Base-by-base conservation (phyloP, 92 coral and sea anemone genomes). In the Epizoanthus fatuus region DNA sequence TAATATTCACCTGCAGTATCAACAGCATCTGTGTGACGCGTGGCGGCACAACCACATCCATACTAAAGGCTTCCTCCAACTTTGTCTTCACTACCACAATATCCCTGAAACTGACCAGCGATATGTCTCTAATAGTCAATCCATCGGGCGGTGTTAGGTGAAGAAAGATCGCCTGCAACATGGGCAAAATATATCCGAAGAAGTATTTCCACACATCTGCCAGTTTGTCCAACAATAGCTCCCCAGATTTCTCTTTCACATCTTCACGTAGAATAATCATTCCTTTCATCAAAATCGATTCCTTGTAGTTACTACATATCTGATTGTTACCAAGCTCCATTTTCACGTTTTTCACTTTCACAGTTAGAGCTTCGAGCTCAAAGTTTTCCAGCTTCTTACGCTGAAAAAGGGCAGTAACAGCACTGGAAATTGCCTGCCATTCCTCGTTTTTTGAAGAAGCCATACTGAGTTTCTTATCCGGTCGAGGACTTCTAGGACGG, bases 241-340 rank as follows among this genome's bases (percentile, higher is more conserved):
- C 96, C 14, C 99, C 99, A 39, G 95, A 91, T 68, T 97, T 95
- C 76, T 90, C 99, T 81, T 92, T 95, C 42, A 97, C 94, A 77
- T 97, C 97, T 69, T 95, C 98, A 16, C 99, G 98, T 1, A 97
- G 91, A 54, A 97, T 97, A 40, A 97, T 97, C 99, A 97, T 97
- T 44, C 99, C 99, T 60, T 97, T 97, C 45, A 93, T 93, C 16
- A 97, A 86, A 45, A 94, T 92, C 29, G 98, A 91, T 60, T 97
- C 99, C 57, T 88, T 88, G 54, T 93, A 93, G 37, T 90, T 81
- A 17, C 95, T 94, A 52, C 94, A 94, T 35, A 91, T 75, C 58
- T 92, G 85, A 14, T 84, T 74, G 63, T 92, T 95, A 25, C 98
- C 97, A 51, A 89, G 84, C n/a, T 95, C 99, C 42, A 86, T 67